Percentiles rank a stretch among this genome's conserved stretches.
Conservation (phyloP, 1,140 invertebrate genomes). For the Zaprionus gabonicus region DNA sequence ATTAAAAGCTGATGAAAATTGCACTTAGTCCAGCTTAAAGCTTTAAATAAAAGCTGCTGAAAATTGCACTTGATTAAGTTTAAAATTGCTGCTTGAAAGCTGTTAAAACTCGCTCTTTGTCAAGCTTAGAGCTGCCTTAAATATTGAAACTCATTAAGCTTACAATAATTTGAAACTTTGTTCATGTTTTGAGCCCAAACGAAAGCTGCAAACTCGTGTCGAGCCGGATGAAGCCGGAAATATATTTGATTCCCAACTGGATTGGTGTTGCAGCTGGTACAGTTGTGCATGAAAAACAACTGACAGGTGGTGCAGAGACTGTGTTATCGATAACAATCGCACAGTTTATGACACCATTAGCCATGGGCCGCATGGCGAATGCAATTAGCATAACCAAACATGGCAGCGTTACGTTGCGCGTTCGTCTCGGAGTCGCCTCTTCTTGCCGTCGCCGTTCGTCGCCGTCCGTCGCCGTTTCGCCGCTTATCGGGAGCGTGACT, state of each 20-base stretch:
- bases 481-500: slow-evolving; percentile 30
- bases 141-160: background rate
- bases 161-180: background rate
- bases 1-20: no score
- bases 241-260: background rate
- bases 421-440: slow-evolving; percentile 6
- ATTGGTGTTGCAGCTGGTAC: background rate
- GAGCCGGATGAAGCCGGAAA: background rate
- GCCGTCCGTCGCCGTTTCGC: background rate
- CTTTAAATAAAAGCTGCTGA: no score
- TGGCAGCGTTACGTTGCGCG: slow-evolving; percentile 20
- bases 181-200: background rate
- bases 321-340: slow-evolving; percentile 50
- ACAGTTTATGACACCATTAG: slow-evolving; percentile 25
- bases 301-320: background rate
- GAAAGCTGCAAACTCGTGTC: background rate
- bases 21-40: no score
- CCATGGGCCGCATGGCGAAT: slow-evolving; percentile 51
- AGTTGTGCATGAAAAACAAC: slow-evolving; percentile 2
- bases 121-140: background rate
- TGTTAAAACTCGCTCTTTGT: background rate
- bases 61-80: no score
- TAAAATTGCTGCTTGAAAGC: background rate
- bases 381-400: slow-evolving; percentile 58
- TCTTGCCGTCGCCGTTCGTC: background rate